A percentile compares a stretch with the other conserved stretches of the same genome.
These are phyloP conservation scores for Brachypodius melanocephalos DNA, from an alignment of 2,113 vertebrate genomes.

Conservation along the genomic window DNA sequence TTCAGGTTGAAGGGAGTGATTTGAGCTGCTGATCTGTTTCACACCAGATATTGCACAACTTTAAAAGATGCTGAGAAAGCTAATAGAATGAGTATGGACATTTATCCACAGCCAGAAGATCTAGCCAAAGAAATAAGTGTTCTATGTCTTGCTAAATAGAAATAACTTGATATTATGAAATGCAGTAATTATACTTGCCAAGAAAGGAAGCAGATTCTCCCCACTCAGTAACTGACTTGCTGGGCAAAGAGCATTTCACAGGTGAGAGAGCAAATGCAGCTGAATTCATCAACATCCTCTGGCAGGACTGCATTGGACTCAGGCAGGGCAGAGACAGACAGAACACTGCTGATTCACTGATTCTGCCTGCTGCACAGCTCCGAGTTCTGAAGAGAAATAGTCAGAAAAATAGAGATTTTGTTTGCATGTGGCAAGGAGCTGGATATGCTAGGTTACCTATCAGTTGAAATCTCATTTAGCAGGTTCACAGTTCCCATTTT, in stretches of 20 bases:
- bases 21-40: background rate
- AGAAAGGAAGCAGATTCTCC: background rate
- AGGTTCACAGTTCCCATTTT: background rate
- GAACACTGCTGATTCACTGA: background rate
- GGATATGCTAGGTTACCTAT: background rate
- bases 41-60: background rate
- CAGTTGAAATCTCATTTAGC: background rate
- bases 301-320: background rate
- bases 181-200: background rate
- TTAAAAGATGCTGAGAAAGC: background rate
- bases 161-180: background rate
- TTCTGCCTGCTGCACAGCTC: background rate
- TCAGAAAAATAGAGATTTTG: background rate
- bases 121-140: background rate
- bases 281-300: background rate
- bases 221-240: background rate
- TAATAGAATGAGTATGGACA: background rate
- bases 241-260: background rate
- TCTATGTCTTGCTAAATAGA: background rate
- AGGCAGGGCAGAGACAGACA: background rate
- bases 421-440: background rate
- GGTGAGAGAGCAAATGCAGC: background rate
- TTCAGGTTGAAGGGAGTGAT: background rate
- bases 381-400: background rate
- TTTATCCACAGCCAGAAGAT: background rate